phyloP scores from a whole-genome alignment of 2,888 invertebrate genomes.

The Protonemura montana region DNA sequence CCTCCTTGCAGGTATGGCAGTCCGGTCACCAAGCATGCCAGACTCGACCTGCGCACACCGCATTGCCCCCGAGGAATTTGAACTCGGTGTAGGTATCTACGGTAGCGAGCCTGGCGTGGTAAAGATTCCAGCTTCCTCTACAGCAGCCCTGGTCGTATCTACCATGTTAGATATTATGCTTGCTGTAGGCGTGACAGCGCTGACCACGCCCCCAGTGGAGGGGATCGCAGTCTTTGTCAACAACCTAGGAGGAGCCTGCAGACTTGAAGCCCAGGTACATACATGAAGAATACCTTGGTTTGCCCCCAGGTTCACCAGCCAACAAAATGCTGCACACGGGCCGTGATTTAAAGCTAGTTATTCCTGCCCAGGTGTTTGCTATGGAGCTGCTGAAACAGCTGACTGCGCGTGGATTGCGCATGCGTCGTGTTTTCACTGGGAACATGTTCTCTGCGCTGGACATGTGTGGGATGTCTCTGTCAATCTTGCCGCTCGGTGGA shows the following conservation, averaged over 20 bases:
- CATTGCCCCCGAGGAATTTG: conserved; percentile 57
- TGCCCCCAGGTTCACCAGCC: too few species aligned
- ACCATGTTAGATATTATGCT: background rate
- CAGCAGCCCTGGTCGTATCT: conserved; percentile 19
- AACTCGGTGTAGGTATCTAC: conserved; percentile 66
- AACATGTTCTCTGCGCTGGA: conserved; percentile 76
- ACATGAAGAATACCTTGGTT: too few species aligned
- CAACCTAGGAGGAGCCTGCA: conserved; percentile 78
- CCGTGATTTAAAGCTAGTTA: too few species aligned
- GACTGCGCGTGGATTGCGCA: conserved; percentile 45
- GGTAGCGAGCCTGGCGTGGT: conserved; percentile 63
- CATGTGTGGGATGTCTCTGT: conserved; percentile 80
- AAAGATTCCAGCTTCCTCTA: conserved; percentile 55
- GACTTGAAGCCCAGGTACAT: conserved; percentile 69
- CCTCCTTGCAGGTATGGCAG: conserved; percentile 59
- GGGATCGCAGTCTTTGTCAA: conserved; percentile 69
- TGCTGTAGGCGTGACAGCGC: background rate
- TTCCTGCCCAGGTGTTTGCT: conserved; percentile 55
- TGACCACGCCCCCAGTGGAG: background rate
- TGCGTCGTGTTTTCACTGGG: conserved; percentile 43
- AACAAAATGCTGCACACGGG: too few species aligned
- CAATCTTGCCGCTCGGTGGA: conserved; percentile 65
- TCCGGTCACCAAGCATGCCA: conserved; percentile 73
- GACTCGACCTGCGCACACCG: conserved; percentile 55
- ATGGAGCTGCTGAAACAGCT: conserved; percentile 60